These are phyloP conservation scores for Aplysina aerophoba DNA, from an alignment of 37 sponge, comb jelly and placozoan species.

Conservation along the genomic window DNA sequence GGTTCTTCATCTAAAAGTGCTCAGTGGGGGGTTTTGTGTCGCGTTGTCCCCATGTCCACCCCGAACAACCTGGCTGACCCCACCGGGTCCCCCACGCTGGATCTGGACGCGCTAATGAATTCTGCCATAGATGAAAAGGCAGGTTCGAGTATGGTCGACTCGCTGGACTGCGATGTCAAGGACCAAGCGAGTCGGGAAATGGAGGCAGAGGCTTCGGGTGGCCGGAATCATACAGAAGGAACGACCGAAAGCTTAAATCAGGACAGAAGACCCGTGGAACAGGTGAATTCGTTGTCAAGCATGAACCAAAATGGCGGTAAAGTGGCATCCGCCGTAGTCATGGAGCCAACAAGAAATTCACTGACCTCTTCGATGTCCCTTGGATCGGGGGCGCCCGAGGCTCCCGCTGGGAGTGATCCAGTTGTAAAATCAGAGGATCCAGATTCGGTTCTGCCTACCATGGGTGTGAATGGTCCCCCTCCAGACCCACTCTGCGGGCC, in stretches of 20 bases:
- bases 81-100: constrained; percentile 15
- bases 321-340: neutral
- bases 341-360: neutral
- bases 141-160: constrained; percentile 24
- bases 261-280: neutral
- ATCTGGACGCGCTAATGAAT: constrained; percentile 45
- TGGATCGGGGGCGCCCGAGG: neutral
- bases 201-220: too few species aligned
- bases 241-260: neutral
- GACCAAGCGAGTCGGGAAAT: too few species aligned
- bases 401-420: neutral
- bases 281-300: neutral
- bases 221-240: too few species aligned
- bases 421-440: neutral
- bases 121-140: constrained; percentile 34
- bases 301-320: constrained; percentile 16
- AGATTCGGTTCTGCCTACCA: neutral
- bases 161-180: neutral
- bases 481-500: too few species aligned
- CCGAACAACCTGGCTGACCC: constrained; percentile 2
- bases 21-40: too few species aligned
- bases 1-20: too few species aligned
- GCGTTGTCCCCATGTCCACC: too few species aligned
- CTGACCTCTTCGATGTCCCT: neutral
- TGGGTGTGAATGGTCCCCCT: too few species aligned